phyloP scores from a whole-genome alignment of 2,888 invertebrate species.

The Ceramica pisi region DNA sequence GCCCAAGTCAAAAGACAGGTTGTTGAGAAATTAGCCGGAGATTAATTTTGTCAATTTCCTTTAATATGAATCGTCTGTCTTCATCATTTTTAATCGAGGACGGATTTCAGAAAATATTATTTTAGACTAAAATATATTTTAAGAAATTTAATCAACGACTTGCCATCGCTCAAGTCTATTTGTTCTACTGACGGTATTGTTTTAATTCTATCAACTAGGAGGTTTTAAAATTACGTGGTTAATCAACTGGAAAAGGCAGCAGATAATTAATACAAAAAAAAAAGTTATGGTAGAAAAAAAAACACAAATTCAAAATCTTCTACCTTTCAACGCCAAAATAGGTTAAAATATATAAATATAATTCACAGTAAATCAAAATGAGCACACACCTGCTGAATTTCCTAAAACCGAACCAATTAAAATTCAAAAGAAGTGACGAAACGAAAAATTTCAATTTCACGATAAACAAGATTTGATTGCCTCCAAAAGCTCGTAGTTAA shows the following conservation, averaged over 20 bases:
- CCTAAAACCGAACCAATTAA: conserved; percentile 4
- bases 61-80: neutral
- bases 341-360: neutral
- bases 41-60: conserved; percentile 36
- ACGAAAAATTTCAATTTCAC: conserved; percentile 33
- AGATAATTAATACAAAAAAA: too few relatives aligned
- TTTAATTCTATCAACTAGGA: neutral
- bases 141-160: conserved; percentile 17
- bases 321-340: neutral
- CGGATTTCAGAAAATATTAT: neutral
- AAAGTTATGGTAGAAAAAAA: too few relatives aligned
- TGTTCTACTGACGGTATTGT: neutral
- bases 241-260: neutral
- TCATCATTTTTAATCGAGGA: conserved; percentile 13
- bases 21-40: conserved; percentile 13
- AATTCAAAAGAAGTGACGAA: neutral
- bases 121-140: neutral
- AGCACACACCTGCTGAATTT: neutral
- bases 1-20: conserved; percentile 1
- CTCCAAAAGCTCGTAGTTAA: conserved; percentile 13
- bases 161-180: neutral
- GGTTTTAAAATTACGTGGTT: neutral
- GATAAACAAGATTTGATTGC: conserved; percentile 48
- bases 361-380: neutral
- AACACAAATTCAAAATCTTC: too few relatives aligned